A percentile compares a stretch with the other conserved stretches of the same genome.
These are phyloP conservation scores for Chitala chitala DNA, from an alignment of 2,113 vertebrate species.

Conservation along the genomic window DNA sequence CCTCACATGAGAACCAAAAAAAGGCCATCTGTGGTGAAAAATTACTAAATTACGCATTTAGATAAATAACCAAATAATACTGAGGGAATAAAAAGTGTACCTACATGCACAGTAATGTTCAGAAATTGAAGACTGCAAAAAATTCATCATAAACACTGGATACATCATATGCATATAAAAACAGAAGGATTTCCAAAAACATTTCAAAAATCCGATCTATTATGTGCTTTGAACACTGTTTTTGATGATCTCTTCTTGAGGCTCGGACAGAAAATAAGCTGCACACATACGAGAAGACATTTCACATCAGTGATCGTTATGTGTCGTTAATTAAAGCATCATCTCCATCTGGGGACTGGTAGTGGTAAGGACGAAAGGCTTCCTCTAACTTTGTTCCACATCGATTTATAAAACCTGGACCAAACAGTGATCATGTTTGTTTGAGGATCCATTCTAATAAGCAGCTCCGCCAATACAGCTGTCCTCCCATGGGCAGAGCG, in stretches of 20 bases:
- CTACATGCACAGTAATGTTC: too few species aligned
- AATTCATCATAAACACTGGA: neutral
- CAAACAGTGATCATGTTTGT: slow-evolving; percentile 36
- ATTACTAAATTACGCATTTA: too few species aligned
- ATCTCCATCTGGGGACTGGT: neutral
- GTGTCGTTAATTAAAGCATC: slow-evolving; percentile 12
- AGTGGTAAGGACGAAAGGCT: neutral
- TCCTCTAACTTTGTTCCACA: slow-evolving; percentile 1
- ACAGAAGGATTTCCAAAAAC: neutral
- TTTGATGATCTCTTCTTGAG: neutral
- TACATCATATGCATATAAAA: neutral
- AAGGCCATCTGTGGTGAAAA: too few species aligned
- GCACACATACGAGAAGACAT: neutral
- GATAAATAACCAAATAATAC: too few species aligned
- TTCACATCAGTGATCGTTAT: neutral
- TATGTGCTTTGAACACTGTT: neutral
- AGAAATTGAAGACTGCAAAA: neutral
- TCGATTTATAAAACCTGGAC: slow-evolving; percentile 17
- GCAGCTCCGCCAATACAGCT: slow-evolving; percentile 67
- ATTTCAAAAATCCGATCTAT: neutral
- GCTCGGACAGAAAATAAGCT: neutral
- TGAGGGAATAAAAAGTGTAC: too few species aligned
- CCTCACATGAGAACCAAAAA: too few species aligned
- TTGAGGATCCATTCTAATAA: slow-evolving; percentile 46
- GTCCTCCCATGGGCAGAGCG: slow-evolving; percentile 53